These are phyloP conservation scores for Brachirus orientalis DNA, from an alignment of 2,113 vertebrate species.

Conservation along the genomic window DNA sequence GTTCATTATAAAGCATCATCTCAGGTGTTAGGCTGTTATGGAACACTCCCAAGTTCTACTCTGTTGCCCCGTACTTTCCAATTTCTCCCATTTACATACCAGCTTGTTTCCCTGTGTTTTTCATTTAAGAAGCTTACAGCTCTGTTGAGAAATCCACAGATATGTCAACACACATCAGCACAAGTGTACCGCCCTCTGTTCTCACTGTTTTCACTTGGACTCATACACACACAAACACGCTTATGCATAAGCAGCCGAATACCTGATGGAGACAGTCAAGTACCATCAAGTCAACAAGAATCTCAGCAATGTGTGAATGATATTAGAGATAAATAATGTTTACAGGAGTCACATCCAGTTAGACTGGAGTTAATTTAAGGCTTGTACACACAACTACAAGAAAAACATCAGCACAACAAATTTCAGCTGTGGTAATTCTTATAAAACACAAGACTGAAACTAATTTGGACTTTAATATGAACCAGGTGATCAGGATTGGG, in stretches of 20 bases:
- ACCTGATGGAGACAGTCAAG: conserved; percentile 51
- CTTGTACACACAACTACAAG: neutral
- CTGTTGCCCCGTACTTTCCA: neutral
- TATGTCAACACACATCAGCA: conserved; percentile 43
- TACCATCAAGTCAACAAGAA: conserved; percentile 63
- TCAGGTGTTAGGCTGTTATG: conserved; percentile 2
- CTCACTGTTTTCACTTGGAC: neutral
- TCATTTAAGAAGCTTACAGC: conserved; percentile 59
- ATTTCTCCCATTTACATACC: conserved; percentile 20
- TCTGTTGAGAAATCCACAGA: conserved; percentile 57
- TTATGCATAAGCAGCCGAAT: conserved; percentile 1
- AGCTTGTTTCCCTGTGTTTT: conserved; percentile 43
- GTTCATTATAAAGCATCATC: conserved; percentile 6
- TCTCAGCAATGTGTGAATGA: conserved; percentile 46
- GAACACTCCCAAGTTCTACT: neutral
- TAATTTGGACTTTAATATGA: neutral
- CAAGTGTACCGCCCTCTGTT: conserved; percentile 14
- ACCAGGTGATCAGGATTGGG: neutral
- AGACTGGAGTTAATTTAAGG: conserved; percentile 10
- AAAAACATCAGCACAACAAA: conserved; percentile 18
- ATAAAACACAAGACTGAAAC: neutral
- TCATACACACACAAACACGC: conserved; percentile 9
- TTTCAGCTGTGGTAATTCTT: conserved; percentile 11
- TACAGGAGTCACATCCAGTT: conserved; percentile 1
- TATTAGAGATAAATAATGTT: conserved; percentile 12